phyloP scores from a whole-genome alignment of 1,140 invertebrate species.

The Galleria mellonella region DNA sequence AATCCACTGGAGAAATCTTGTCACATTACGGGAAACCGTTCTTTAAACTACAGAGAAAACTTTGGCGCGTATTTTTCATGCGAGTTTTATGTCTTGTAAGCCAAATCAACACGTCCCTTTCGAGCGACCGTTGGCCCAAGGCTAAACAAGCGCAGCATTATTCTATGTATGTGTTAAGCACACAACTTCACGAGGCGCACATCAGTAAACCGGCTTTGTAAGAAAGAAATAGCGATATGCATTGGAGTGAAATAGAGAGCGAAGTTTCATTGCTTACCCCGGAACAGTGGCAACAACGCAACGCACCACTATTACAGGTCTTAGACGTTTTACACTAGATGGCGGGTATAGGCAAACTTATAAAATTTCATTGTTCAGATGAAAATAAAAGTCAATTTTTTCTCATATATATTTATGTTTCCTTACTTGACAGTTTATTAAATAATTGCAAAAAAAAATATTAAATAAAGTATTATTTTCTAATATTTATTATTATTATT shows the following conservation, averaged over 20 bases:
- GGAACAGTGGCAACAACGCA: slow-evolving; percentile 22
- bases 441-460: too few relatives aligned
- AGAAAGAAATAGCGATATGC: slow-evolving; percentile 16
- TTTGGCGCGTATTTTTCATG: slow-evolving; percentile 31
- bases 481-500: too few relatives aligned
- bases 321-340: slow-evolving; percentile 23
- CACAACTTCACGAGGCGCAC: slow-evolving; percentile 9
- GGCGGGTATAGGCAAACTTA: too few relatives aligned
- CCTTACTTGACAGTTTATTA: too few relatives aligned
- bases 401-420: too few relatives aligned
- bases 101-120: slow-evolving; percentile 24
- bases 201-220: background rate
- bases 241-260: too few relatives aligned
- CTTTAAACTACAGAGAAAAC: slow-evolving; percentile 35
- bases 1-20: slow-evolving; percentile 1
- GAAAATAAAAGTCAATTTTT: too few relatives aligned
- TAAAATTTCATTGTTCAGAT: too few relatives aligned
- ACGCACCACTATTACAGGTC: slow-evolving; percentile 10
- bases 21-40: slow-evolving; percentile 28
- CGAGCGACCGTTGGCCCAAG: slow-evolving; percentile 47
- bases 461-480: too few relatives aligned
- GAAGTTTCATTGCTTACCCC: too few relatives aligned
- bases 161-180: too few relatives aligned
- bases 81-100: too few relatives aligned
- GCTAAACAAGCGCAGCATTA: slow-evolving; percentile 14